These are phyloP conservation scores for Diacarnus erythraeanus DNA, from an alignment of 37 sponge, comb jelly and placozoan species.

Conservation along the genomic window DNA sequence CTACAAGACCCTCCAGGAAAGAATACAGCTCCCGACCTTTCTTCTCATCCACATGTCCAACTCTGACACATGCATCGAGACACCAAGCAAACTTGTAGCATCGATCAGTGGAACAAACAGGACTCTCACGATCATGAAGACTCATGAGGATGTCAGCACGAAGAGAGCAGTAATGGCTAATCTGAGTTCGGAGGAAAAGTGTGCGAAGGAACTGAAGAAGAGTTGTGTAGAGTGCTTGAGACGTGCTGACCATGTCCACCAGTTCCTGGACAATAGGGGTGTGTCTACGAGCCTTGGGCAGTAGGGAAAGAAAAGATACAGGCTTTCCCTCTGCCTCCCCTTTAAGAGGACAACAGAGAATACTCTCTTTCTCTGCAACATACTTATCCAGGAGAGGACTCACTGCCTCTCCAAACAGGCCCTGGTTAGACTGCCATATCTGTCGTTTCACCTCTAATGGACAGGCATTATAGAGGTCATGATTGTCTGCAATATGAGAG, in stretches of 20 bases:
- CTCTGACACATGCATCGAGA: slow-evolving; percentile 80
- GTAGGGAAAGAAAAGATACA: slow-evolving; percentile 68
- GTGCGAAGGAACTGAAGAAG: slow-evolving; percentile 85
- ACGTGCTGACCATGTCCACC: slow-evolving; percentile 77
- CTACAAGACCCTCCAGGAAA: slow-evolving; percentile 49
- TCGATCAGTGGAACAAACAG: slow-evolving; percentile 46
- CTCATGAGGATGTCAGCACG: slow-evolving; percentile 90
- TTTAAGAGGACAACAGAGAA: slow-evolving; percentile 26
- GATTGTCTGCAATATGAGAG: slow-evolving; percentile 68
- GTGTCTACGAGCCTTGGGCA: slow-evolving; percentile 76
- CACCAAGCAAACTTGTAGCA: slow-evolving; percentile 93
- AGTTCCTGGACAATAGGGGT: slow-evolving; percentile 73
- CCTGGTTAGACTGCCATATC: slow-evolving; percentile 89
- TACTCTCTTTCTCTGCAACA: slow-evolving; percentile 84
- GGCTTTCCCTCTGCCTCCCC: neutral
- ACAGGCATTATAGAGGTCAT: slow-evolving; percentile 65
- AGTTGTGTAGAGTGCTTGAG: slow-evolving; percentile 81
- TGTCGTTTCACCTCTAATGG: slow-evolving; percentile 83
- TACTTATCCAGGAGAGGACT: slow-evolving; percentile 94
- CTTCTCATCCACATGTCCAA: slow-evolving; percentile 58
- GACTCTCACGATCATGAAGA: slow-evolving; percentile 67
- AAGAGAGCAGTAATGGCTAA: slow-evolving; percentile 92
- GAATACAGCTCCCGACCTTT: slow-evolving; percentile 60
- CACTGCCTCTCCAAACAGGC: slow-evolving; percentile 92
- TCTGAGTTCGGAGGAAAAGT: slow-evolving; percentile 75